Evolutionary conservation across 2,113 vertebrate species (phyloP).

Genomic region (Garra rufa): DNA sequence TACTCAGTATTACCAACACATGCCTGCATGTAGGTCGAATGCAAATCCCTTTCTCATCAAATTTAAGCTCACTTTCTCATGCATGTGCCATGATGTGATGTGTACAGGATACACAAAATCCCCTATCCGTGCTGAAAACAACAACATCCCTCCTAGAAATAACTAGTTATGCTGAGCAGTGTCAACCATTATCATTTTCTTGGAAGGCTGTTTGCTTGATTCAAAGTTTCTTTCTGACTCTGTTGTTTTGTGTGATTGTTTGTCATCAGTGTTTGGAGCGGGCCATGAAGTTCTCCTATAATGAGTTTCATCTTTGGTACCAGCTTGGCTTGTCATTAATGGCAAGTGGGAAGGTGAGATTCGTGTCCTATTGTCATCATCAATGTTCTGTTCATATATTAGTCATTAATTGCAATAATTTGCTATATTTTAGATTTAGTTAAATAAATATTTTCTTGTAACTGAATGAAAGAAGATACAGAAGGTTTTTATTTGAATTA

Average conservation of each 20-base stretch:
- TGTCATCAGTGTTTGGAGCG: slow-evolving; percentile 89
- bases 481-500: neutral
- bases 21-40: neutral
- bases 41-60: neutral
- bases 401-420: neutral
- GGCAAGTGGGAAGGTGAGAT: slow-evolving; percentile 93
- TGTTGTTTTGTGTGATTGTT: slow-evolving; percentile 37
- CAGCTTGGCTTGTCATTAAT: slow-evolving; percentile 96
- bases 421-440: neutral
- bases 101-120: slow-evolving; percentile 23
- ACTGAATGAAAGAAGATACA: neutral
- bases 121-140: slow-evolving; percentile 1
- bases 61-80: neutral
- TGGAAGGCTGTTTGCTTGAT: neutral
- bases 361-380: neutral
- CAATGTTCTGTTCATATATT: neutral
- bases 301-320: slow-evolving; percentile 98
- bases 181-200: neutral
- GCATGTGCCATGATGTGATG: slow-evolving; percentile 5
- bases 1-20: neutral
- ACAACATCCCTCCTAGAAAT: slow-evolving; percentile 20
- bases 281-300: slow-evolving; percentile 96
- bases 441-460: neutral
- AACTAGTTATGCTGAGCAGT: neutral
- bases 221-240: neutral